These are phyloP conservation scores for Tyrophagus putrescentiae DNA, from an alignment of 1,140 invertebrate genomes.

Conservation along the genomic window DNA sequence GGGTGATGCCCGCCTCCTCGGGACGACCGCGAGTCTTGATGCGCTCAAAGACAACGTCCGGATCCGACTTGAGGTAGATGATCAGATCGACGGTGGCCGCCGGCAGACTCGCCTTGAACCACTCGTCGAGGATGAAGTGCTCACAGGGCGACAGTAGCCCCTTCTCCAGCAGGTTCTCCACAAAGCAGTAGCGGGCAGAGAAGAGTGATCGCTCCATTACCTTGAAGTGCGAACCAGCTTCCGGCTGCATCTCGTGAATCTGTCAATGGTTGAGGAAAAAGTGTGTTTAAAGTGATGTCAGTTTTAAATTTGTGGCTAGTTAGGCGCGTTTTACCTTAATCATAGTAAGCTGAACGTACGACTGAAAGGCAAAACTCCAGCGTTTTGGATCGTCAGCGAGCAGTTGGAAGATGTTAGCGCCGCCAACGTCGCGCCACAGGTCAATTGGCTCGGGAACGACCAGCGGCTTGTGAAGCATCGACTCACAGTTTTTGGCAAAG, in stretches of 20 bases:
- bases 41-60: constrained; percentile 60
- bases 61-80: constrained; percentile 66
- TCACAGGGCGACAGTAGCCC: constrained; percentile 39
- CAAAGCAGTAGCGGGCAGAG: constrained; percentile 65
- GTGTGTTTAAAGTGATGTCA: constrained; percentile 46
- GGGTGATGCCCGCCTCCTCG: constrained; percentile 45
- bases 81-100: constrained; percentile 66
- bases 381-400: constrained; percentile 66
- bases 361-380: constrained; percentile 71
- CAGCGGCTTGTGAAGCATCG: not conserved
- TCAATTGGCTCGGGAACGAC: constrained; percentile 32
- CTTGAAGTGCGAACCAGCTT: constrained; percentile 31
- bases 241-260: constrained; percentile 11
- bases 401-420: constrained; percentile 65
- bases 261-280: not conserved
- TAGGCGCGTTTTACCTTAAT: constrained; percentile 48
- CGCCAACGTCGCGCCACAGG: constrained; percentile 63
- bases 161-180: constrained; percentile 52
- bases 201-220: constrained; percentile 74
- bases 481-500: constrained; percentile 39
- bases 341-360: constrained; percentile 76
- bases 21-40: constrained; percentile 56
- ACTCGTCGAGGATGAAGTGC: constrained; percentile 59
- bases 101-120: constrained; percentile 53
- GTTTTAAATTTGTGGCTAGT: too few species aligned